A percentile compares a stretch with the other conserved stretches of the same genome.
These are phyloP conservation scores for Accipiter virgatus DNA, from an alignment of 2,113 vertebrate genomes.

Conservation along the genomic window DNA sequence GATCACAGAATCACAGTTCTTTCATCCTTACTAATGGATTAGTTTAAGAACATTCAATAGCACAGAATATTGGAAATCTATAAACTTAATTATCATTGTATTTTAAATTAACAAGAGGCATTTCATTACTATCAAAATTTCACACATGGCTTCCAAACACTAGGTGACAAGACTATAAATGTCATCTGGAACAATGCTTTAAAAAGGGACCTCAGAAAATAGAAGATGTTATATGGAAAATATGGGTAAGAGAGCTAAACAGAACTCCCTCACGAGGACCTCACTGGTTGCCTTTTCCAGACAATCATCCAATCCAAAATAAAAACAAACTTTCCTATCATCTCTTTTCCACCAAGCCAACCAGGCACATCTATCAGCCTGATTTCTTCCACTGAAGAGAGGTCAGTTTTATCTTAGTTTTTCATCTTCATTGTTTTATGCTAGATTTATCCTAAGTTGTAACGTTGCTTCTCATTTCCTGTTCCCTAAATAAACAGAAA, in stretches of 20 bases:
- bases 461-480: not conserved
- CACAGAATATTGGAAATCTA: not conserved
- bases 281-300: not conserved
- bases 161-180: not conserved
- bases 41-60: not conserved
- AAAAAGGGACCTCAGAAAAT: not conserved
- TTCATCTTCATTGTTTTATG: not conserved
- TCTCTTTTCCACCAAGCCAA: not conserved
- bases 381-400: not conserved
- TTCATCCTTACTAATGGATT: not conserved
- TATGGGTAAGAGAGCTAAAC: not conserved
- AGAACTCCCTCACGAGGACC: not conserved
- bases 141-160: not conserved
- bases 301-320: not conserved
- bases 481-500: conserved; percentile 2
- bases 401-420: not conserved
- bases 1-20: not conserved
- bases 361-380: not conserved
- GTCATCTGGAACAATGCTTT: not conserved
- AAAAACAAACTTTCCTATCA: not conserved
- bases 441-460: not conserved
- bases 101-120: not conserved
- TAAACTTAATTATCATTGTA: not conserved
- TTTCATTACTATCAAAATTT: not conserved
- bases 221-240: not conserved